Evolutionary conservation across 1,140 invertebrate species (phyloP), one percentile per base, ranked within the genome.

Genomic region (Macrocentrus cingulum): DNA sequence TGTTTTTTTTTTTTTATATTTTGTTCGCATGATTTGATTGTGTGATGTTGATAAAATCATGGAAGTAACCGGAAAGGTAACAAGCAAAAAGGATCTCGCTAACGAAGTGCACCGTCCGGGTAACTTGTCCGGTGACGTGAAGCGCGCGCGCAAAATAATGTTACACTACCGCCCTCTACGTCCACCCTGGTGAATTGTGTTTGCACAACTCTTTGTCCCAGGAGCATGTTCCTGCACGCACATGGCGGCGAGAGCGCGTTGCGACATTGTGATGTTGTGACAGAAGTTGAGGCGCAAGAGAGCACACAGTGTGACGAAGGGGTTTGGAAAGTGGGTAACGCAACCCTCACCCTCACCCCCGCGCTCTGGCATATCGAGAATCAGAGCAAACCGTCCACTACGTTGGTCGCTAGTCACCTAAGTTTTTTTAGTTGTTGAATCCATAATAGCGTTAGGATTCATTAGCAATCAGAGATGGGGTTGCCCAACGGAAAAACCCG

Each of bases 381-480:
- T 5, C 32, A 29, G 29, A 20, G 29, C 34, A 56, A 48, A 32
- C 46, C 46, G 16, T 9, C 45, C 23, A n/a, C 45, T 52, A 36
- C 32, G 34, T 59, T 53, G 13, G 37, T 60, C 48, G 67, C n/a
- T n/a, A n/a, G n/a, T n/a, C n/a, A 71, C 62, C 67, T 77, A 76
- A 77, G 75, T 68, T 71, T 72, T 76, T 62, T 70, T 64, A 61
- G 68, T 73, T 77, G 74, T 77, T 74, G 73, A 69, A 76, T 77
- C 70, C 71, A 74, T 80, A 80, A 80, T 73, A 79, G 70, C 61
- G 70, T 80, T 80, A 80, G 77, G 74, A 76, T 80, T 80, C 77
- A 80, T 80, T 80, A 80, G 77, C 77, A 80, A 80, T 80, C 77
- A 80, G 75, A 79, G 75, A 78, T 76, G 73, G 71, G 69, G 65